Evolutionary conservation across 1,140 invertebrate genomes (phyloP), one percentile per base, ranked within the genome.

Genomic region (Drosophila watanabei): DNA sequence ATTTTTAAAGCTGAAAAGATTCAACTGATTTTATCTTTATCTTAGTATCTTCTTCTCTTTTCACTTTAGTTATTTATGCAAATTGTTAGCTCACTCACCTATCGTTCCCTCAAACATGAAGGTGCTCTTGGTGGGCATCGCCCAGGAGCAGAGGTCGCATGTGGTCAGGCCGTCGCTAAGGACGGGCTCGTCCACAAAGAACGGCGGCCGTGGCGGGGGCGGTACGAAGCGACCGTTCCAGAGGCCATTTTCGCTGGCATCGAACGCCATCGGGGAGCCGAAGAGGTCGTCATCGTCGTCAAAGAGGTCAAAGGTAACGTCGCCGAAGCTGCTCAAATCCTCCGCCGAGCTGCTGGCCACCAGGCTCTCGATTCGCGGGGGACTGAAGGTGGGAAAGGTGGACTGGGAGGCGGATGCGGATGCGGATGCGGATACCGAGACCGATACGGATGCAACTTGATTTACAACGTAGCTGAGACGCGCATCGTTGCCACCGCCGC

Each of bases 131-230:
- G 92, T 93, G 79, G 92, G 92, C 92, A 93, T 93, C 60, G 96
- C 95, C 96, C 96, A 96, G 60, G 95, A 94, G 91, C 96, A 96
- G 41, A 96, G 94, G 93, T 96, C 96, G 93, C 96, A 96, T 79
- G 95, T 96, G 71, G 95, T 96, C 59, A 96, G 94, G 61, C 95
- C 96, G 93, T 96, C 95, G 54, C 95, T 94, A 43, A 94, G 92
- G 70, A 95, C 93, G 41, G 93, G 93, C 58, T 95, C 95, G 61
- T 95, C 95, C 41, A 95, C 94, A 43, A 96, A 94, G 90, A 95
- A 96, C 39, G 95, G 94, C 7, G 95, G 95, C 59, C 95, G 93
- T 35, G 95, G 95, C 28, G 95, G 95, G 11, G 96, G 96, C 35
- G 95, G 95, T 46, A 96, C 95, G 81, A 96, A 96, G 62, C 94